Evolutionary conservation across 2,888 invertebrate genomes (phyloP).

Genomic region (Cactoblastis cactorum): DNA sequence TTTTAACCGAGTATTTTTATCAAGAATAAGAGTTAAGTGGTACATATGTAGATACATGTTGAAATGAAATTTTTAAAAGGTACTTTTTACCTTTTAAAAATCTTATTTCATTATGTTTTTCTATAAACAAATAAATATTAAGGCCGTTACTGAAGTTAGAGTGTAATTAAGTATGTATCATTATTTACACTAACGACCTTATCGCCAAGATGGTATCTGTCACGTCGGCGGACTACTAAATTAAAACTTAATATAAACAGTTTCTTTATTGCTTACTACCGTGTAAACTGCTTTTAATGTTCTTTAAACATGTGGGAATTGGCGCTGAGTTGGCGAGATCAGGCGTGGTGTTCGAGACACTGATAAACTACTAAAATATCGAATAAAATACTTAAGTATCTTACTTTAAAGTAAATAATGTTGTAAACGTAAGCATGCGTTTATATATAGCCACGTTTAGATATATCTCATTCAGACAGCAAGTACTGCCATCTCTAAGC

Average conservation of each 20-base stretch:
- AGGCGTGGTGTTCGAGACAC: conserved; percentile 3
- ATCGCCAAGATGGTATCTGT: conserved; percentile 40
- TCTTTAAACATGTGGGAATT: conserved; percentile 39
- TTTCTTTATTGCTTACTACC: conserved; percentile 33
- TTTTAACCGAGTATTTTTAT: no score
- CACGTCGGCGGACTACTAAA: conserved; percentile 42
- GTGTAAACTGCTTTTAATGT: conserved; percentile 33
- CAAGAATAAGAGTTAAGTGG: no score
- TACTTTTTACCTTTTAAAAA: no score
- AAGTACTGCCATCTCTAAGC: no score
- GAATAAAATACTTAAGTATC: conserved; percentile 12
- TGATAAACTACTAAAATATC: conserved; percentile 18
- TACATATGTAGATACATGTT: no score
- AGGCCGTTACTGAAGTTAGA: conserved; percentile 26
- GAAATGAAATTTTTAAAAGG: no score
- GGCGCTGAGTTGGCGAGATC: conserved; percentile 22
- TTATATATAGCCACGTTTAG: neutral
- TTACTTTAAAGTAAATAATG: neutral
- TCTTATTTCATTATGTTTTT: no score
- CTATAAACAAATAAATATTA: neutral
- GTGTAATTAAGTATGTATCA: conserved; percentile 19
- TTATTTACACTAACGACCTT: conserved; percentile 34
- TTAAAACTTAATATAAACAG: conserved; percentile 35
- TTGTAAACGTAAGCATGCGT: neutral
- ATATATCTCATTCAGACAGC: neutral